Base-by-base conservation (phyloP, 2,797 vertebrate genomes). In the Ambastaia sidthimunki region DNA sequence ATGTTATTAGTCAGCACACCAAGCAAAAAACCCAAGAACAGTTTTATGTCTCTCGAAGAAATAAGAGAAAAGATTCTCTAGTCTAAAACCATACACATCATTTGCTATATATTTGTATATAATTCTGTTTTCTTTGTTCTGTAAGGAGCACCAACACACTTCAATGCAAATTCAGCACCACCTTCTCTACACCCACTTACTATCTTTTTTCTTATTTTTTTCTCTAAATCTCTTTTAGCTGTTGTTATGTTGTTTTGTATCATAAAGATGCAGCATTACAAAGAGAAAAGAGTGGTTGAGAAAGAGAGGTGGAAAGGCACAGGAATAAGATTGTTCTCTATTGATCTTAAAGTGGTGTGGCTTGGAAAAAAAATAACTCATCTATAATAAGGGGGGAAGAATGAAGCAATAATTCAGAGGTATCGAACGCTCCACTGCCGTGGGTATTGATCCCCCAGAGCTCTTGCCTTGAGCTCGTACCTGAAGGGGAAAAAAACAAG, bases 381-480 rank as follows among this genome's bases (percentile, higher is more conserved):
- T 97, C 95, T 97, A 96, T 96, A 96, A 97, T 96, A 96, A 97
- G 95, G 94, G 94, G 57, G 94, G 88, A 96, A 96, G 96, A 97
- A 97, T 96, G 96, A 97, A 97, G 96, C 96, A 96, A 97, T 97
- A 96, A 98, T 97, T 97, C 95, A 96, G 95, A 94, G 92, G 91
- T 97, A 98, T 98, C 92, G 97, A 97, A 91, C 96, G 93, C 89
- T 89, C 89, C 90, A 57, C 80, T 76, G 94, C 94, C 93, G 93
- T 94, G 94, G 94, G 92, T 92, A 98, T 98, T 93, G 93, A 98
- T 98, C 93, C 12, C 2, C 80, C 62, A 31, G 76, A 78, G 82
- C 69, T 70, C 91, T 93, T 90, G 89, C 87, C 90, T 87, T 92
- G 85, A 92, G 93, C 92, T 93, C 85, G 86, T 91, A 93, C 93